Base-by-base conservation (phyloP, 2,888 invertebrate genomes). In the Colostygia pectinataria region DNA sequence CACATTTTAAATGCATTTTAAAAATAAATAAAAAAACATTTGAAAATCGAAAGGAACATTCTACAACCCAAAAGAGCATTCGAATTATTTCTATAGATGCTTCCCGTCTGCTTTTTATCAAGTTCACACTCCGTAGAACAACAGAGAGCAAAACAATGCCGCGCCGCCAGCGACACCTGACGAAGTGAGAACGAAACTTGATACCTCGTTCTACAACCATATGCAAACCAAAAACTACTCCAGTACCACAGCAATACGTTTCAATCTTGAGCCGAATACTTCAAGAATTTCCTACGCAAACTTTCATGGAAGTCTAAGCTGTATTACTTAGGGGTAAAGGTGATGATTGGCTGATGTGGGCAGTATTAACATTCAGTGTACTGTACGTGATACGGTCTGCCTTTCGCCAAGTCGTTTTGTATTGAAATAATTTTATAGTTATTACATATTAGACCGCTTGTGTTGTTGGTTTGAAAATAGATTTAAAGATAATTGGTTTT, bases 391-490 rank as follows among this genome's bases (percentile, higher is more conserved):
- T 85, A 86, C 71, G 79, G 82, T 80, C 82, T 81, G 72, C 81
- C 83, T 85, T 86, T 88, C 82, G 82, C 83, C 80, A 76, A 80
- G 84, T 83, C 81, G 83, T 85, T 85, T 80, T 77, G 83, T 86
- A 81, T 83, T 83, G 83, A 79, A 84, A 86, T 85, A 83, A 86
- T 86, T 86, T 88, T 83, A 85, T 86, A 86, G 84, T 87, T 86
- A 84, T 86, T 88, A 83, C 82, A 80, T 77, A 83, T 85, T 83
- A 82, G 77, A 80, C 76, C 73, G 73, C 71, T 79, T 13, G 40
- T n/a, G 79, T 78, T 70, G 67, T 63, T 68, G 63, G 62, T 55
- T 57, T 25, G 51, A 52, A 58, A 58, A 53, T 57, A 46, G 49
- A 55, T 49, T 29, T 45, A 47, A 53, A 52, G 58, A 40, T 55